phyloP scores from a whole-genome alignment of 2,113 vertebrate species.

The Pungitius pungitius region DNA sequence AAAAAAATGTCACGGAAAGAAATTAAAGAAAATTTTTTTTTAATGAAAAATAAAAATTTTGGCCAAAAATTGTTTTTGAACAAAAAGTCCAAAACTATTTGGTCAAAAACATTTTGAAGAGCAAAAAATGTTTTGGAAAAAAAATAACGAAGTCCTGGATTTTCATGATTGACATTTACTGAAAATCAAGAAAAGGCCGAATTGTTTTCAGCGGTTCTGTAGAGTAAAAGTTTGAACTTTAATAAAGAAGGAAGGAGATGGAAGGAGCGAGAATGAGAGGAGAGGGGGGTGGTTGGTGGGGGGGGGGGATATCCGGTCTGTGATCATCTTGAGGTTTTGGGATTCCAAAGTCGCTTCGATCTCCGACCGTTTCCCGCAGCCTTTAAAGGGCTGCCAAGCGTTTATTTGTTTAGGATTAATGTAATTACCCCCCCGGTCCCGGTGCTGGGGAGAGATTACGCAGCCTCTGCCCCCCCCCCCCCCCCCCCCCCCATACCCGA shows the following conservation, averaged over 20 bases:
- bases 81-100: too few species aligned
- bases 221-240: constrained; percentile 1
- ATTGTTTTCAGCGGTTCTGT: background rate
- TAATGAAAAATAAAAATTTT: too few species aligned
- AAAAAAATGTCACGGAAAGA: too few species aligned
- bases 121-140: too few species aligned
- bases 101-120: too few species aligned
- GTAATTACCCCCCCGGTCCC: constrained; percentile 69
- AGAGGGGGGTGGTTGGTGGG: background rate
- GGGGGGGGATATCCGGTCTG: constrained; percentile 50
- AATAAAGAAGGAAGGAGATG: background rate
- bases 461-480: constrained; percentile 45
- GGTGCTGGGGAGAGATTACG: constrained; percentile 63
- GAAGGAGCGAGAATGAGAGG: background rate
- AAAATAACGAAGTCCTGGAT: too few species aligned
- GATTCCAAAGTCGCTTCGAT: constrained; percentile 66
- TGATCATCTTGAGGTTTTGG: constrained; percentile 71
- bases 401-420: constrained; percentile 81
- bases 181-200: background rate
- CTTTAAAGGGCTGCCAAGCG: constrained; percentile 73
- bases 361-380: constrained; percentile 66
- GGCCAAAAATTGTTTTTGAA: too few species aligned
- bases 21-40: too few species aligned
- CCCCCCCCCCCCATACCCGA: constrained; percentile 5
- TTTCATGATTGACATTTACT: background rate